Percentiles rank a stretch among this genome's conserved stretches.
phyloP scores from a whole-genome alignment of 2,797 vertebrate genomes.

The Cephalopachus bancanus region DNA sequence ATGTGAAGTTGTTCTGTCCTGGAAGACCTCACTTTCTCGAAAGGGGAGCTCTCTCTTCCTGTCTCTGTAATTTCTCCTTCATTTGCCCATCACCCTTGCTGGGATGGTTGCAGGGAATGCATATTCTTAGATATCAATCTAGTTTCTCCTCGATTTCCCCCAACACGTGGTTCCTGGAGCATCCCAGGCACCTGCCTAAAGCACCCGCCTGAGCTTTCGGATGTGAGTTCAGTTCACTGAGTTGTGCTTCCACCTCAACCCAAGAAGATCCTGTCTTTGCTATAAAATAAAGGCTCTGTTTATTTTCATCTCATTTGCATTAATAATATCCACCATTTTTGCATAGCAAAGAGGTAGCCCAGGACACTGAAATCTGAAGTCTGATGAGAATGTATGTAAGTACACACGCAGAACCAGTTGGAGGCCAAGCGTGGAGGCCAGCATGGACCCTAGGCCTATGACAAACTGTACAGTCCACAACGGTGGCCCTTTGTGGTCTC shows the following conservation, averaged over 20 bases:
- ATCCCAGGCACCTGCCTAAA: background rate
- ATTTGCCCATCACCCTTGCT: background rate
- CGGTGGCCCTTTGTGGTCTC: background rate
- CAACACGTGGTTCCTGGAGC: background rate
- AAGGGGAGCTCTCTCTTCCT: background rate
- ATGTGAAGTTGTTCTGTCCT: background rate
- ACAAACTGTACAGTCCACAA: background rate
- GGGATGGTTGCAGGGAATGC: background rate
- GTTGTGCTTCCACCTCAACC: background rate
- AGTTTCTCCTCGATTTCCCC: background rate
- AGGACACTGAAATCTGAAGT: background rate
- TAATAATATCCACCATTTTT: background rate
- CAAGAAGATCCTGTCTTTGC: background rate
- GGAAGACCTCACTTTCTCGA: background rate
- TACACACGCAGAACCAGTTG: rapidly evolving
- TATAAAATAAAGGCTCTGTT: background rate
- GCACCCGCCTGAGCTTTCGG: background rate
- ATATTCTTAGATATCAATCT: background rate
- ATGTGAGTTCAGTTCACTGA: background rate
- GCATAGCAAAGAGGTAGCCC: background rate
- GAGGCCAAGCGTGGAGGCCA: background rate
- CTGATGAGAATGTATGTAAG: background rate
- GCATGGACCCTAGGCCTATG: background rate
- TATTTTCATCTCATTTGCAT: background rate
- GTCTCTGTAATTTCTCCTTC: background rate